Evolutionary conservation across 2,113 vertebrate species (phyloP), one percentile per base, ranked within the genome.

Genomic region (Cryptotis parvus): DNA sequence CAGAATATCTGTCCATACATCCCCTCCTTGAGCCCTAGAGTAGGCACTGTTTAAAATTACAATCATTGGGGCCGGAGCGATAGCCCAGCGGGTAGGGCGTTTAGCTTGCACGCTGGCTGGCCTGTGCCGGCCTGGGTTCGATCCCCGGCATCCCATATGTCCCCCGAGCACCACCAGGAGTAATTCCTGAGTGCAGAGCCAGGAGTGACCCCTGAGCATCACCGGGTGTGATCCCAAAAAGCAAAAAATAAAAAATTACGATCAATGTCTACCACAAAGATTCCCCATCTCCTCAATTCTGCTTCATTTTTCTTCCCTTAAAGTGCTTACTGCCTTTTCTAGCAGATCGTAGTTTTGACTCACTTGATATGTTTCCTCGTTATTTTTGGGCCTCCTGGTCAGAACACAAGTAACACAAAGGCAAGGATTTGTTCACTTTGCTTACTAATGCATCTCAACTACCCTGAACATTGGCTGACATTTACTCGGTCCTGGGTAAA

Each of bases 41-140:
- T 26, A 45, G 9, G 2, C 15, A 65, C 9, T 87, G 18, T 79
- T 85, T 43, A 88, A 88, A 94, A 86, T 45, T 33, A 75, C 35
- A 79, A 29, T n/a, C n/a, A n/a, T n/a, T n/a, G n/a, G n/a, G n/a
- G n/a, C n/a, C n/a, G n/a, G n/a, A n/a, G n/a, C n/a, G n/a, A n/a
- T n/a, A n/a, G n/a, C n/a, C n/a, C n/a, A n/a, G n/a, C n/a, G n/a
- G n/a, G n/a, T n/a, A n/a, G n/a, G n/a, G n/a, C n/a, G n/a, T n/a
- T n/a, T n/a, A n/a, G n/a, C n/a, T n/a, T n/a, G n/a, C n/a, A n/a
- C n/a, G n/a, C n/a, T n/a, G n/a, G n/a, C n/a, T n/a, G n/a, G n/a
- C n/a, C n/a, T n/a, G n/a, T n/a, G n/a, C n/a, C n/a, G n/a, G n/a
- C n/a, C n/a, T n/a, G n/a, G n/a, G n/a, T n/a, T n/a, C n/a, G n/a